Evolutionary conservation across 2,888 invertebrate species (phyloP).

Genomic region (Biston stratarius): DNA sequence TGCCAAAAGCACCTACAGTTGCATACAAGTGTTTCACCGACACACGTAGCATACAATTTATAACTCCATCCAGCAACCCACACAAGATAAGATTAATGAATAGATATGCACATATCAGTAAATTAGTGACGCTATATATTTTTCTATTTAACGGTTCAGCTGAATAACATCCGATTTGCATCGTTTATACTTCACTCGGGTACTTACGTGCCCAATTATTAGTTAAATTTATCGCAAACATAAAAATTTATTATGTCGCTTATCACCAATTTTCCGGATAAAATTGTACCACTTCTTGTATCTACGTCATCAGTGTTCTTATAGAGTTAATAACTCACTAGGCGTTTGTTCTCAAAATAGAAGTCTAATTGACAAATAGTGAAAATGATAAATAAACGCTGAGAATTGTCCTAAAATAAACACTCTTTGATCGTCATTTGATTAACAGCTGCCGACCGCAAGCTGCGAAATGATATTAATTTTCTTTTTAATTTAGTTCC

Average conservation of each 20-base stretch:
- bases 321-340: constrained; percentile 77
- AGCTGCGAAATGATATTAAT: constrained; percentile 80
- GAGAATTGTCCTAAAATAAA: constrained; percentile 80
- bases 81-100: constrained; percentile 9
- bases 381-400: constrained; percentile 82
- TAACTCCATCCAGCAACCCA: neutral
- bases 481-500: constrained; percentile 77
- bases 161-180: constrained; percentile 27
- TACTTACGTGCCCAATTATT: constrained; percentile 28
- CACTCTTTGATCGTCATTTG: constrained; percentile 80
- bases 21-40: no score
- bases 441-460: constrained; percentile 77
- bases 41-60: neutral
- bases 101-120: neutral
- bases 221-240: constrained; percentile 23
- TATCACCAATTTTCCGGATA: constrained; percentile 36
- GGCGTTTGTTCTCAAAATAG: constrained; percentile 79
- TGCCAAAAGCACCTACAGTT: no score
- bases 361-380: constrained; percentile 86
- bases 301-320: constrained; percentile 41
- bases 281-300: constrained; percentile 28
- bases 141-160: constrained; percentile 31
- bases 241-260: constrained; percentile 24
- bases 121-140: constrained; percentile 10
- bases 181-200: constrained; percentile 30